These are phyloP conservation scores for Molossus molossus DNA, from an alignment of 2,797 vertebrate species.

Conservation along the genomic window DNA sequence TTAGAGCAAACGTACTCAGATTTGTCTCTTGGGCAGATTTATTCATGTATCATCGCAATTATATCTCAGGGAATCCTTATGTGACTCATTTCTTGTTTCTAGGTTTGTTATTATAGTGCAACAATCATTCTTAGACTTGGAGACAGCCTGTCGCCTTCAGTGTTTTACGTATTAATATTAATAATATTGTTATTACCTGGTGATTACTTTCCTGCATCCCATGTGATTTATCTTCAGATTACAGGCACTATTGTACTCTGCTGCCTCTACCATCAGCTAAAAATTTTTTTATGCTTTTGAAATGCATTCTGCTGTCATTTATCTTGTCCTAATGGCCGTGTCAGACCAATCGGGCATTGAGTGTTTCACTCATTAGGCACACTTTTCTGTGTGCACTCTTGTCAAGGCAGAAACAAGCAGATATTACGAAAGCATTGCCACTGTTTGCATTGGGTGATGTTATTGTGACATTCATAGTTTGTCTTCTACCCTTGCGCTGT, in stretches of 20 bases:
- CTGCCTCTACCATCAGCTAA: neutral
- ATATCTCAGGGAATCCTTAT: neutral
- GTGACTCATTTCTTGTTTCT: constrained; percentile 24
- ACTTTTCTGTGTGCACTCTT: neutral
- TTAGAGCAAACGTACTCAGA: neutral
- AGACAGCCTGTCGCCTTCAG: neutral
- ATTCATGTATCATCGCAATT: neutral
- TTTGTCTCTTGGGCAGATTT: neutral
- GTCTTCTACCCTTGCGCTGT: neutral
- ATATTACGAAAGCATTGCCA: neutral
- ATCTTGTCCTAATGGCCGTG: neutral
- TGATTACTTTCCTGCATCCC: neutral
- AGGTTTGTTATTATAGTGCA: neutral
- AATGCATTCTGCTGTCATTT: neutral
- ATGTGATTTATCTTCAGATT: neutral
- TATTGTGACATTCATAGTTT: neutral
- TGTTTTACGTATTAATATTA: neutral
- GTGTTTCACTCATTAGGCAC: neutral
- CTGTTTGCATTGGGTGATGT: neutral
- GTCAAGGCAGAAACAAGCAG: constrained; percentile 5
- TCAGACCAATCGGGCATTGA: neutral
- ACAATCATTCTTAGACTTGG: neutral
- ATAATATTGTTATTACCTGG: neutral
- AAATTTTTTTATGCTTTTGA: neutral
- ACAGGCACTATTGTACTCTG: constrained; percentile 15